These are phyloP conservation scores for Trichogramma evanescens DNA, from an alignment of 2,888 invertebrate genomes.

Conservation along the genomic window DNA sequence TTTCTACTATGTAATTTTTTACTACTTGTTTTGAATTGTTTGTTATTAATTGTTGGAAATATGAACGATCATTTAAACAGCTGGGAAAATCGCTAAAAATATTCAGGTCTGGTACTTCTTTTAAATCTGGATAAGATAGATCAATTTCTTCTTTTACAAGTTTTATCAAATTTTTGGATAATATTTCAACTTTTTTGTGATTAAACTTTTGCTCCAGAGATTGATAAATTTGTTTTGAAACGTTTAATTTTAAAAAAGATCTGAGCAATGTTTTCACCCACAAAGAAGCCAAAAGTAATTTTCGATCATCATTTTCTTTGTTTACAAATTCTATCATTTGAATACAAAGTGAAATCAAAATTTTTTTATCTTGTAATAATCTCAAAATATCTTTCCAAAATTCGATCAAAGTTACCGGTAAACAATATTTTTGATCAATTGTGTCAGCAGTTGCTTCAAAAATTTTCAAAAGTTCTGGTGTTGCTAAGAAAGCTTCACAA, in stretches of 20 bases:
- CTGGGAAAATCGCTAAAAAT: slow-evolving; percentile 26
- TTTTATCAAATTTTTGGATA: slow-evolving; percentile 21
- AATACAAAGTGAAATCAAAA: slow-evolving; percentile 49
- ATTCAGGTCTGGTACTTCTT: slow-evolving; percentile 29
- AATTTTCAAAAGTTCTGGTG: slow-evolving; percentile 31
- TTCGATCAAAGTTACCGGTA: slow-evolving; percentile 36
- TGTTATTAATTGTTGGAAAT: slow-evolving; percentile 29
- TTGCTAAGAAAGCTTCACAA: slow-evolving; percentile 39
- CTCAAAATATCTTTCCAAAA: slow-evolving; percentile 54
- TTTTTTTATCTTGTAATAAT: slow-evolving; percentile 51
- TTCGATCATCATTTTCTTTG: slow-evolving; percentile 36
- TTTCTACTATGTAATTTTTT: slow-evolving; percentile 27
- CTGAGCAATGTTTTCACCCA: slow-evolving; percentile 49
- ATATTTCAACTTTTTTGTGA: slow-evolving; percentile 22
- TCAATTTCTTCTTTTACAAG: slow-evolving; percentile 30
- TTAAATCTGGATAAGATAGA: slow-evolving; percentile 28
- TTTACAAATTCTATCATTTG: slow-evolving; percentile 48
- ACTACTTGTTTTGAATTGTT: slow-evolving; percentile 31
- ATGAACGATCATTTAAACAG: slow-evolving; percentile 31
- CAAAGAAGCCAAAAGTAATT: slow-evolving; percentile 48
- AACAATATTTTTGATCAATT: slow-evolving; percentile 16
- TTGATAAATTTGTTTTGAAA: slow-evolving; percentile 32
- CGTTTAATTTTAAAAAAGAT: slow-evolving; percentile 42
- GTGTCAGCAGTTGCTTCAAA: slow-evolving; percentile 24
- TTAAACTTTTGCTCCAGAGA: slow-evolving; percentile 31